phyloP scores from a whole-genome alignment of 2,888 invertebrate genomes.

The Therioaphis trifolii region DNA sequence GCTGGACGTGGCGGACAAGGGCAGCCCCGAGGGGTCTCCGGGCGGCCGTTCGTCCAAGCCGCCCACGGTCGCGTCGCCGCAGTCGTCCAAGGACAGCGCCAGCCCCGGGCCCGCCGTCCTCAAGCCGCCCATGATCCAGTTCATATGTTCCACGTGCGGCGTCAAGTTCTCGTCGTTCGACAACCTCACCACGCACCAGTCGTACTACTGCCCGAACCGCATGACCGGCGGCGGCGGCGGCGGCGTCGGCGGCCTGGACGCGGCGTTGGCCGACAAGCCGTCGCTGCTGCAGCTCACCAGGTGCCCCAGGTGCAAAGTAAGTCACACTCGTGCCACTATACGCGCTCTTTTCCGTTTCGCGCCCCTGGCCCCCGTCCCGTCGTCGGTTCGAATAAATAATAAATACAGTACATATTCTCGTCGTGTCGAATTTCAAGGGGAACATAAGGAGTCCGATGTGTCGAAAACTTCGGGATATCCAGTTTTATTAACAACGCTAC shows the following conservation, averaged over 20 bases:
- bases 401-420: too few species aligned
- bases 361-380: too few species aligned
- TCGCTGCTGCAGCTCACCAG: slow-evolving; percentile 70
- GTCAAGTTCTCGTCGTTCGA: slow-evolving; percentile 95
- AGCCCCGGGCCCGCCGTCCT: slow-evolving; percentile 66
- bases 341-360: too few species aligned
- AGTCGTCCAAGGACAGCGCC: slow-evolving; percentile 41
- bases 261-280: background rate
- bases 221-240: slow-evolving; percentile 72
- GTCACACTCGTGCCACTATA: background rate
- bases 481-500: too few species aligned
- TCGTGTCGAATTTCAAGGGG: too few species aligned
- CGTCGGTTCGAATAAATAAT: too few species aligned
- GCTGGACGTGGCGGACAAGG: slow-evolving; percentile 67
- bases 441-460: too few species aligned
- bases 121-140: slow-evolving; percentile 74
- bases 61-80: slow-evolving; percentile 6
- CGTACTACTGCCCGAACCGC: slow-evolving; percentile 91
- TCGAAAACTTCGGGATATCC: too few species aligned
- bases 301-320: slow-evolving; percentile 77
- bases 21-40: slow-evolving; percentile 71
- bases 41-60: slow-evolving; percentile 69
- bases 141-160: slow-evolving; percentile 92
- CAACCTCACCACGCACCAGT: slow-evolving; percentile 93
- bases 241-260: slow-evolving; percentile 67